phyloP scores from a whole-genome alignment of 2,113 vertebrate species.

The Equus quagga region DNA sequence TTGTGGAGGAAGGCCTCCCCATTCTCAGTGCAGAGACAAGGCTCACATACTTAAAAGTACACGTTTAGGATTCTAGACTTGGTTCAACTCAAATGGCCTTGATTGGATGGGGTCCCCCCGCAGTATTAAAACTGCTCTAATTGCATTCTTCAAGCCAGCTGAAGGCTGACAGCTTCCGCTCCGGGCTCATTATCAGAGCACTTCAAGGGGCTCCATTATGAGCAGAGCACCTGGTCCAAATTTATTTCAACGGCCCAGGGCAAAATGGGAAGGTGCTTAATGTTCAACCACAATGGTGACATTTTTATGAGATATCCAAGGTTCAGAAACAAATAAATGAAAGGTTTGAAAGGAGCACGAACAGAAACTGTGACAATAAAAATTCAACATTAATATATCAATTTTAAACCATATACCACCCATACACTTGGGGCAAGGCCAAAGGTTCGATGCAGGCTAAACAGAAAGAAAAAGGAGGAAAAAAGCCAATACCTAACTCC shows the following conservation, averaged over 20 bases:
- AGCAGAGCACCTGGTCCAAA: slow-evolving; percentile 92
- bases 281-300: slow-evolving; percentile 97
- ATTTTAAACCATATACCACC: slow-evolving; percentile 91
- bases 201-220: slow-evolving; percentile 92
- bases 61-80: slow-evolving; percentile 83
- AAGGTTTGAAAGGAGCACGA: slow-evolving; percentile 90
- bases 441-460: slow-evolving; percentile 86
- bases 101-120: slow-evolving; percentile 87
- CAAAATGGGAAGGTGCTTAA: slow-evolving; percentile 94
- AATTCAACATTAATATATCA: slow-evolving; percentile 92
- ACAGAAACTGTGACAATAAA: slow-evolving; percentile 92
- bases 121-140: slow-evolving; percentile 89
- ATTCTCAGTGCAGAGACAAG: slow-evolving; percentile 65
- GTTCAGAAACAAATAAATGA: slow-evolving; percentile 92
- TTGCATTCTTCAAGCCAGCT: slow-evolving; percentile 91
- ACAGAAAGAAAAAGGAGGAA: slow-evolving; percentile 55
- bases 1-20: slow-evolving; percentile 28
- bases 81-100: slow-evolving; percentile 84
- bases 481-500: not conserved
- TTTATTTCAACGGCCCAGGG: slow-evolving; percentile 92
- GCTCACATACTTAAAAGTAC: slow-evolving; percentile 59
- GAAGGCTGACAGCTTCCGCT: slow-evolving; percentile 91
- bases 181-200: slow-evolving; percentile 91
- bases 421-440: slow-evolving; percentile 87
- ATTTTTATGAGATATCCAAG: slow-evolving; percentile 95